Evolutionary conservation across 2,113 vertebrate genomes (phyloP).

Genomic region (Gallinago jamesoni): DNA sequence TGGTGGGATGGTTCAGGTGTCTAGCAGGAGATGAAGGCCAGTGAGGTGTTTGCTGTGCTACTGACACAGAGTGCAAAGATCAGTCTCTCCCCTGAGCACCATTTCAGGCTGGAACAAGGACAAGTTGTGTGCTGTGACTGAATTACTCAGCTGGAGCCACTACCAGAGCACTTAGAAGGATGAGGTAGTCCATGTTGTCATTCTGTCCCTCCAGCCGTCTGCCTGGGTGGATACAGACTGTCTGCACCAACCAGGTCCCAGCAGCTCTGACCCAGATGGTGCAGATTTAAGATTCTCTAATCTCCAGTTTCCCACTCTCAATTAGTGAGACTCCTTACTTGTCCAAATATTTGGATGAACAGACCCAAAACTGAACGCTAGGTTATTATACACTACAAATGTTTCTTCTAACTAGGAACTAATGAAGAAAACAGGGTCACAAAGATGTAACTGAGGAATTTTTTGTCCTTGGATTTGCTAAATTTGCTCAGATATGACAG

Average conservation of each 20-base stretch:
- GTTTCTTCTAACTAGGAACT: background rate
- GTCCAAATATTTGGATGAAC: background rate
- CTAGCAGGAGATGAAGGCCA: background rate
- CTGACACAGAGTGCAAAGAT: background rate
- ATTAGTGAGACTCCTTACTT: background rate
- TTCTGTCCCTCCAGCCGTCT: background rate
- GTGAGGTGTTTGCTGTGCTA: background rate
- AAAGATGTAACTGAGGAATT: background rate
- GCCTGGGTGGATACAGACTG: background rate
- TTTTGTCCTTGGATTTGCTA: background rate
- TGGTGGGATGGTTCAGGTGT: background rate
- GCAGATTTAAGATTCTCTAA: background rate
- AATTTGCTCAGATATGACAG: background rate
- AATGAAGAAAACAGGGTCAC: background rate
- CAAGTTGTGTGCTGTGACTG: accelerated
- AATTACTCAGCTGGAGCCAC: background rate
- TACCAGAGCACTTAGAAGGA: background rate
- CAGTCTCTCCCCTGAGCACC: background rate
- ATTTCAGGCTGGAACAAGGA: accelerated
- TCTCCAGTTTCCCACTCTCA: background rate
- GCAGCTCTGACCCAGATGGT: background rate
- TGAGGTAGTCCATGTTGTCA: background rate
- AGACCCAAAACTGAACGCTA: background rate
- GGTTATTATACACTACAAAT: background rate
- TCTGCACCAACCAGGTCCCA: background rate